Evolutionary conservation across 2,113 vertebrate species (phyloP).

Genomic region (Herpailurus yagouaroundi): DNA sequence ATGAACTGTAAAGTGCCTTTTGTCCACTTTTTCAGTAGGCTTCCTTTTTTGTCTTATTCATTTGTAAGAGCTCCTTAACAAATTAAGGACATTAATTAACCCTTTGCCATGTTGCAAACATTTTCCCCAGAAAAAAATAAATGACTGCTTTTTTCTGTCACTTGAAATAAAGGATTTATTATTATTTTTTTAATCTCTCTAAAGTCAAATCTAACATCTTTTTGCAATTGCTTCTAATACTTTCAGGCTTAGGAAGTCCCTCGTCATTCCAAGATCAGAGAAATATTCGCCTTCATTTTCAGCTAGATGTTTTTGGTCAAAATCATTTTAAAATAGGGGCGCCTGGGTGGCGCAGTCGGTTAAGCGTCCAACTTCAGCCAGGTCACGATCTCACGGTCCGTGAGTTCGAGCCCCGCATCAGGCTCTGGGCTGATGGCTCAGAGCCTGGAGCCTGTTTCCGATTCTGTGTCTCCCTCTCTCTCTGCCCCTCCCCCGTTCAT

Average conservation of each 20-base stretch:
- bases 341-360: too few species aligned
- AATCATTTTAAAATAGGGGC: not conserved
- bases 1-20: not conserved
- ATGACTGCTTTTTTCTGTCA: not conserved
- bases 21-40: not conserved
- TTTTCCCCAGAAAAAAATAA: not conserved
- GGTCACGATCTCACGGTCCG: too few species aligned
- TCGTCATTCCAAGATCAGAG: not conserved
- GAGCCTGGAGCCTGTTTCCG: too few species aligned
- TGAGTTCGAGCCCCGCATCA: too few species aligned
- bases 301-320: not conserved
- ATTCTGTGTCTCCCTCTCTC: too few species aligned
- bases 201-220: not conserved
- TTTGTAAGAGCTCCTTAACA: not conserved
- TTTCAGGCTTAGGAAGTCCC: not conserved
- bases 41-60: not conserved
- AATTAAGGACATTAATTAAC: not conserved
- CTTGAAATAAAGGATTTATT: not conserved
- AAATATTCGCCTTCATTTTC: constrained; percentile 14
- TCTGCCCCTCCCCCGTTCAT: too few species aligned
- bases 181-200: not conserved
- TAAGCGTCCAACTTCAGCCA: too few species aligned
- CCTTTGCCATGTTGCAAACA: not conserved
- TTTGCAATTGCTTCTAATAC: not conserved
- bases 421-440: too few species aligned